Conservation (phyloP, 1,140 invertebrate species). For the Saccostrea echinata region DNA sequence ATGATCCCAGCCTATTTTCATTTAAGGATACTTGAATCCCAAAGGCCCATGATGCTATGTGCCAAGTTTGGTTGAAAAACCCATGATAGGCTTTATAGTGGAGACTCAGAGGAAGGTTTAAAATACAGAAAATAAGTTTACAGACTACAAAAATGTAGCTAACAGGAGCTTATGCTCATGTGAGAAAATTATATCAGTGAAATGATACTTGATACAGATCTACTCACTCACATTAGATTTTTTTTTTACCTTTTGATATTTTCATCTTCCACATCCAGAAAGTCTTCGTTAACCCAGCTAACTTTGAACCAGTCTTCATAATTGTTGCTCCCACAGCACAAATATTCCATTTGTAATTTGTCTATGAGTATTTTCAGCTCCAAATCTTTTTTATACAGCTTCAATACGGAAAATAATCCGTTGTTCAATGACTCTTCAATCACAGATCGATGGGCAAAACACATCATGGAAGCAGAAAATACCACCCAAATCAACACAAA, state of each 20-base stretch:
- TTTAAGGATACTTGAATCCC: no score
- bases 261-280: conserved; percentile 45
- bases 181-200: no score
- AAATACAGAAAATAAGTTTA: no score
- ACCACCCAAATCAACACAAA: conserved; percentile 57
- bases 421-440: conserved; percentile 50
- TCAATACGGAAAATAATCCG: conserved; percentile 53
- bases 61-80: no score
- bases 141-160: no score
- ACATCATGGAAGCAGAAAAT: conserved; percentile 52
- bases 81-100: no score
- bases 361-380: conserved; percentile 55
- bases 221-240: no score
- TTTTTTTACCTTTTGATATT: conserved; percentile 52
- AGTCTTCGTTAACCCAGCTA: conserved; percentile 60
- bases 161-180: no score
- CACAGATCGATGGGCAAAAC: conserved; percentile 50
- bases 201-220: no score
- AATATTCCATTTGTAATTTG: conserved; percentile 58
- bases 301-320: conserved; percentile 56
- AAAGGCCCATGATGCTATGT: no score
- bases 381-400: conserved; percentile 53
- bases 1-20: no score
- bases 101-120: no score
- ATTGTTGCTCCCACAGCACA: conserved; percentile 61